Evolutionary conservation across 2,113 vertebrate species (phyloP).

Genomic region (Colinus virginianus): DNA sequence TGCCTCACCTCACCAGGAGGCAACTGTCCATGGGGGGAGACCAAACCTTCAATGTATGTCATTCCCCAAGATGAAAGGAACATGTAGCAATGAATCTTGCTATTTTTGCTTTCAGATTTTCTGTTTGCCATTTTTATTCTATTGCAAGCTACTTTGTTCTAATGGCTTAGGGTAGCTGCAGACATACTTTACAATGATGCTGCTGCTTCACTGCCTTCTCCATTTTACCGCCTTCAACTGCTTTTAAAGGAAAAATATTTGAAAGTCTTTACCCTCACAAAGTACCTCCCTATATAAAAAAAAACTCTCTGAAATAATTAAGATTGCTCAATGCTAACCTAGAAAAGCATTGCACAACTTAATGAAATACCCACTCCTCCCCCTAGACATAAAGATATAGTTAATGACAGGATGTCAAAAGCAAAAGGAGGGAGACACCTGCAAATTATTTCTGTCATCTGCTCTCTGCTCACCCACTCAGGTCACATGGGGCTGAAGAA

Average conservation of each 20-base stretch:
- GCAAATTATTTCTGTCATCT: constrained; percentile 59
- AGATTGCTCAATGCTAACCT: constrained; percentile 54
- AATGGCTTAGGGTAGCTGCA: not conserved
- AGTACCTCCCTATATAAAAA: not conserved
- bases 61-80: not conserved
- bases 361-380: not conserved
- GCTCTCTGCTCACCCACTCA: constrained; percentile 19
- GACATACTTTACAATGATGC: not conserved
- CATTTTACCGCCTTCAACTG: not conserved
- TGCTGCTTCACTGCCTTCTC: not conserved
- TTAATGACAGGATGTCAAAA: constrained; percentile 58
- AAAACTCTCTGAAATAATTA: constrained; percentile 38
- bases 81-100: not conserved
- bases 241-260: constrained; percentile 15
- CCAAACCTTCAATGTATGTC: not conserved
- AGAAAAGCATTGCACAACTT: constrained; percentile 60
- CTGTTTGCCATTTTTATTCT: not conserved
- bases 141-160: not conserved
- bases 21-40: not conserved
- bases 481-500: constrained; percentile 13
- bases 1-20: not conserved
- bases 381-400: constrained; percentile 28
- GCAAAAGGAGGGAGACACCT: constrained; percentile 54
- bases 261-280: constrained; percentile 21
- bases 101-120: not conserved